Evolutionary conservation across 2,888 invertebrate species (phyloP).

Genomic region (Euplagia quadripunctaria): DNA sequence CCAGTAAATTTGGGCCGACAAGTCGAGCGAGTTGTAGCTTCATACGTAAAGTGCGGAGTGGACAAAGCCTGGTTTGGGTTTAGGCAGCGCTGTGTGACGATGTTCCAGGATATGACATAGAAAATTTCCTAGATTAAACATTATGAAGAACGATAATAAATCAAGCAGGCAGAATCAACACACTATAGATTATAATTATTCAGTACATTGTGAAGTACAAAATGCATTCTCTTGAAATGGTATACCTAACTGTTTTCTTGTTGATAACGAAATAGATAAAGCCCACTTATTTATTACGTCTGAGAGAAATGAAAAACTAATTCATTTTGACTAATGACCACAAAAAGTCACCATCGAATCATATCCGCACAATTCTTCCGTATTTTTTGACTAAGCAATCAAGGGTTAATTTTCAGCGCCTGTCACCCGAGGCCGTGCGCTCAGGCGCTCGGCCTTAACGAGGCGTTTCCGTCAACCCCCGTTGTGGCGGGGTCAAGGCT

Average conservation of each 20-base stretch:
- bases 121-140: too few relatives aligned
- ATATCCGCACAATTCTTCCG: conserved; percentile 53
- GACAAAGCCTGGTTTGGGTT: too few relatives aligned
- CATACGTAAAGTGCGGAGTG: too few relatives aligned
- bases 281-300: conserved; percentile 13
- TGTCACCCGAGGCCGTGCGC: conserved; percentile 56
- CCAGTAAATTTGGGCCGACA: too few relatives aligned
- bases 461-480: conserved; percentile 34
- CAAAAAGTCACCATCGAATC: conserved; percentile 19
- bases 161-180: not conserved
- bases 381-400: conserved; percentile 65
- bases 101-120: too few relatives aligned
- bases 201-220: not conserved
- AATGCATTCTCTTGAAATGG: not conserved
- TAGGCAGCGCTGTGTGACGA: too few relatives aligned
- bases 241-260: not conserved
- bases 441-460: conserved; percentile 38
- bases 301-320: conserved; percentile 7
- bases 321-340: conserved; percentile 21
- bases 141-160: not conserved
- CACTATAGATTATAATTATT: not conserved
- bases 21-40: too few relatives aligned
- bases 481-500: conserved; percentile 34
- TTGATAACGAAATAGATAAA: conserved; percentile 10
- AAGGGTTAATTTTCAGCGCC: conserved; percentile 73